Base-by-base conservation (phyloP, 2,113 vertebrate species). In the Ornithorhynchus anatinus region DNA sequence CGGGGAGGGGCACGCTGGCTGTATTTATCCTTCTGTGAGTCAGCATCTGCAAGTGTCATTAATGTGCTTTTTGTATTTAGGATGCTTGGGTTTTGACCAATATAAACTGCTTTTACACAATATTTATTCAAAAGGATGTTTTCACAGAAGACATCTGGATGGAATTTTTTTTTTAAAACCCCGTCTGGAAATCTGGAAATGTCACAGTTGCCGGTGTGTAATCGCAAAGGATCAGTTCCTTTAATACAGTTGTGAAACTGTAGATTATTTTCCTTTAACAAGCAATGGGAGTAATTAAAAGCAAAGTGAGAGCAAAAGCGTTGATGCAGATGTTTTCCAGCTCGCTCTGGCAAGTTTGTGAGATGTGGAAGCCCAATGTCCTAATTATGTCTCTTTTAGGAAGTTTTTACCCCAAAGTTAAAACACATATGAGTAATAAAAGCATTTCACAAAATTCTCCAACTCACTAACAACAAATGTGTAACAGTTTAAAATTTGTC, bases 251-350 rank as follows among this genome's bases (percentile, higher is more conserved):
- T 75, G 66, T 75, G 73, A 81, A 81, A 72, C 52, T 32, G 14
- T 61, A 75, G 60, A 69, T 83, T 80, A 81, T 66, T 59, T 66
- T 77, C 66, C 60, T 65, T 39, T 79, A 68, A 53, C 65, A 77
- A 68, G 71, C 79, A 48, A 48, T 69, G 14, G 52, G 19, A 42
- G 69, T 75, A 82, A 85, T 82, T 77, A 84, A 86, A 81, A 84
- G 69, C 77, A 82, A 88, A 77, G 53, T 54, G 78, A 69, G 65
- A 84, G 65, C 63, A 75, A 85, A 79, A 29, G 65, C 77, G 57
- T 5, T 17, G 62, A 75, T 27, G 63, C 79, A 86, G 72, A 77
- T 85, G 79, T 75, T 79, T 82, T 53, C 73, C 81, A 84, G 69
- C 82, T 54, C 74, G 76, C 12, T 45, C 57, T 63, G 40, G 78